Evolutionary conservation across 2,113 vertebrate genomes (phyloP).

Genomic region (Hymenochirus boettgeri): DNA sequence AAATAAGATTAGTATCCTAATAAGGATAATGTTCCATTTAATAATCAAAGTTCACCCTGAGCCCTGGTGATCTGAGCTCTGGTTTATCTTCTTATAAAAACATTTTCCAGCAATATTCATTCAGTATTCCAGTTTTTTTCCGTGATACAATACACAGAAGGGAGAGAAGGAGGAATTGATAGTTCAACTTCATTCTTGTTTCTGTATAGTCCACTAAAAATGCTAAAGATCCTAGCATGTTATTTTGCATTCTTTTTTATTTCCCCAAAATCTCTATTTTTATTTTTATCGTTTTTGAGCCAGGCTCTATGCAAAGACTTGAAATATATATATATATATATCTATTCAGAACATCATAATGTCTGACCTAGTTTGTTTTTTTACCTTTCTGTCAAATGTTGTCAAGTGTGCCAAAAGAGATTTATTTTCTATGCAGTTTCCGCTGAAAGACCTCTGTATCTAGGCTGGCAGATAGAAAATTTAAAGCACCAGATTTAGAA

Average conservation of each 20-base stretch:
- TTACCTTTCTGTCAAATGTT: slow-evolving; percentile 28
- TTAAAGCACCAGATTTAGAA: slow-evolving; percentile 16
- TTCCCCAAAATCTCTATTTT: slow-evolving; percentile 8
- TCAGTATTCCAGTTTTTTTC: not conserved
- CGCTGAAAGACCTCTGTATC: slow-evolving; percentile 15
- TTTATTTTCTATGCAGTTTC: slow-evolving; percentile 35
- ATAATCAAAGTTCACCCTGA: no score
- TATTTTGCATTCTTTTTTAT: slow-evolving; percentile 4
- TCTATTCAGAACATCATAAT: slow-evolving; percentile 17
- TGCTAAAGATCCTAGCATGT: not conserved
- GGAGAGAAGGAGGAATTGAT: not conserved
- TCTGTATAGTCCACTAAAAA: not conserved
- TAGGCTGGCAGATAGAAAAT: slow-evolving; percentile 14
- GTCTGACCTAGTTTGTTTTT: slow-evolving; percentile 31
- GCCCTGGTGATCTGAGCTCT: no score
- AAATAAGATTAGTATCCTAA: no score
- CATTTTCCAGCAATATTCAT: not conserved
- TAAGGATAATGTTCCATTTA: no score
- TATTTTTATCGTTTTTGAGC: slow-evolving; percentile 13
- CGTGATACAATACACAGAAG: no score
- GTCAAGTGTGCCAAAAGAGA: slow-evolving; percentile 39
- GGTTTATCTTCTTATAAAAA: not conserved
- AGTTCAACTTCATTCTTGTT: not conserved
- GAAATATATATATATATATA: slow-evolving; percentile 9
- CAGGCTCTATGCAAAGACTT: not conserved